Evolutionary conservation across 2,888 invertebrate genomes (phyloP), one percentile per base, ranked within the genome.

Genomic region (Onchidella celtica): DNA sequence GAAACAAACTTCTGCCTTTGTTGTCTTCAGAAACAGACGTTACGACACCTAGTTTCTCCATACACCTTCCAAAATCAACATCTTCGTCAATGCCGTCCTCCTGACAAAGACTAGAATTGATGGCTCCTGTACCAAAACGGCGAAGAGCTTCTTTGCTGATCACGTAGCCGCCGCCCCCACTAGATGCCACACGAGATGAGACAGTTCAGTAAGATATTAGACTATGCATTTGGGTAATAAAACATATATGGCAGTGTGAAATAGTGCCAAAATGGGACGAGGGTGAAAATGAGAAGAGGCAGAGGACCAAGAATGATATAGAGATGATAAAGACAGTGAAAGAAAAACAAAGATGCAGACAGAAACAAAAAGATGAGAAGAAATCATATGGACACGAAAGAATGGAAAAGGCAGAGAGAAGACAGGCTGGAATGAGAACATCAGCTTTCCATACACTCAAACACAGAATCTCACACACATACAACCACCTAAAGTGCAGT

Each of bases 61-160:
- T 89, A 79, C 91, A 91, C 21, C 82, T 72, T 11, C 90, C 91
- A 36, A 90, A 82, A 79, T 89, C 89, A 0, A 87, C 89, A 61
- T 91, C 91, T 81, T 91, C 91, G 0, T 87, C 89, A 0, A 89
- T 89, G 21, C 86, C 85, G 85, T 90, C 90, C 68, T 86, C 79
- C 2, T 68, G 57, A 38, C 88, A 88, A 0, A 84, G 0, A 1
- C 14, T 79, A 47, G 78, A 27, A 47, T 82, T n/a, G 27, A 81
- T 47, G 72, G 79, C 88, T 34, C 63, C 57, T n/a, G 47, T 61
- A 17, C 76, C 83, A 92, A 98, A 97, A 85, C 95, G 94, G 66
- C 95, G 95, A 2, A 94, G 86, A 0, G 98, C 97, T 91, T 96
- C 96, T 79, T 95, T 95, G 89, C 98, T 98, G 32, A 99, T 94